Evolutionary conservation across 2,113 vertebrate genomes (phyloP), one percentile per base, ranked within the genome.

Genomic region (Gracilinanus agilis): DNA sequence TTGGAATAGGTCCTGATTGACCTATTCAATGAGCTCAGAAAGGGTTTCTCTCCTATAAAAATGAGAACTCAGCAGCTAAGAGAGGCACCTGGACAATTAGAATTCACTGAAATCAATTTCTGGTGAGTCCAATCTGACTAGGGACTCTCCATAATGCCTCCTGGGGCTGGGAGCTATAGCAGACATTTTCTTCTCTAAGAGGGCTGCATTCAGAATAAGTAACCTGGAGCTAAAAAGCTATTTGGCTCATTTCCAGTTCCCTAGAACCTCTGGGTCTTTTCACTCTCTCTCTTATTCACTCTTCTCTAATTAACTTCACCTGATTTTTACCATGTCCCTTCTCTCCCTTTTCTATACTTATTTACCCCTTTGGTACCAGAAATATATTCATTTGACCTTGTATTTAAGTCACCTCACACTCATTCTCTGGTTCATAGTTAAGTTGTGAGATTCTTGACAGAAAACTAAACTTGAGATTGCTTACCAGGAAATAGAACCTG

Each of bases 391-490:
- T 75, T 75, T 75, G 58, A 61, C 11, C 10, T 61, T 61, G 27
- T 61, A 16, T n/a, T 19, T 19, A 75, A 7, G 67, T 75, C 67
- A 75, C 34, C 67, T 67, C 67, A 21, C n/a, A 75, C 44, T 83
- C 40, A 83, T 49, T 61, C 67, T 54, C 29, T 44, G 53, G 23
- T 53, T 27, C 88, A 88, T 53, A 89, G 54, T n/a, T 91, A 12
- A 90, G 25, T 29, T 93, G 24, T 29, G 34, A 94, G 88, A 90
- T 96, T 40, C 29, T 24, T 92, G 34, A 91, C 21, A 34, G 10
- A 13, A 25, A 89, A 27, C 44, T 27, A 44, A 29, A 24, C 24
- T 75, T n/a, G 40, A 55, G 93, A 53, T 27, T 49, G 23, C 55
- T 95, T 27, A 83, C 16, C 27, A 0, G 6, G 16, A 29, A 54